These are phyloP conservation scores for Carettochelys insculpta DNA, from an alignment of 2,113 vertebrate genomes.

Conservation along the genomic window DNA sequence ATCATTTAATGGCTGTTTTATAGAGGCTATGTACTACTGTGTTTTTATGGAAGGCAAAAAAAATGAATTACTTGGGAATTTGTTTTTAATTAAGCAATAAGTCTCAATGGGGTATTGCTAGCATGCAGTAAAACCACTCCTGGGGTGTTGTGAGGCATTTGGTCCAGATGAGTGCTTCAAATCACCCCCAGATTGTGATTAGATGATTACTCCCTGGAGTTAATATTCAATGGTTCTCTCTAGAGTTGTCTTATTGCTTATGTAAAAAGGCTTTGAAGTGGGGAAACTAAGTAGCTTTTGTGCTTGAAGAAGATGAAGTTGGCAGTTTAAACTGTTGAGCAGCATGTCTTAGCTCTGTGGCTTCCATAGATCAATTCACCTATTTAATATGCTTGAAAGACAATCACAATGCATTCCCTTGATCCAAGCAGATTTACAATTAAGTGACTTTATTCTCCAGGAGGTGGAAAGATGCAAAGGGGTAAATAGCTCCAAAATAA, in stretches of 20 bases:
- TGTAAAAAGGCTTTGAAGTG: constrained; percentile 64
- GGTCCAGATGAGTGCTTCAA: constrained; percentile 72
- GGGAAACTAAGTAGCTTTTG: constrained; percentile 45
- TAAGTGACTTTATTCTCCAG: constrained; percentile 18
- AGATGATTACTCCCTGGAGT: constrained; percentile 74
- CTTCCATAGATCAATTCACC: constrained; percentile 45
- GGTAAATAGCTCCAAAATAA: constrained; percentile 41
- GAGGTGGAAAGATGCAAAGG: constrained; percentile 26
- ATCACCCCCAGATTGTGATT: constrained; percentile 74
- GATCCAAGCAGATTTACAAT: constrained; percentile 52
- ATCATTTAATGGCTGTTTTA: constrained; percentile 64
- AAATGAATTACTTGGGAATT: constrained; percentile 76
- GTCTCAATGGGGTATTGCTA: constrained; percentile 70
- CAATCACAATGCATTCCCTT: constrained; percentile 22
- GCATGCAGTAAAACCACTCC: constrained; percentile 70
- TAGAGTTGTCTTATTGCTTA: constrained; percentile 64
- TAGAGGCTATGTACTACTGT: constrained; percentile 50
- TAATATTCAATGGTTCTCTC: constrained; percentile 58
- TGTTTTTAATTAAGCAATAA: constrained; percentile 83
- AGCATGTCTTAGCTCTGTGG: constrained; percentile 4
- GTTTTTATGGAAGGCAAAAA: constrained; percentile 68
- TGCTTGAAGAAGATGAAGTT: constrained; percentile 49
- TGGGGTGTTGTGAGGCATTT: constrained; percentile 68
- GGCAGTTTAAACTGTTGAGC: background rate
- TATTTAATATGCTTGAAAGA: constrained; percentile 45